phyloP scores from a whole-genome alignment of 2,888 invertebrate species.

The Eupithecia vulgata region DNA sequence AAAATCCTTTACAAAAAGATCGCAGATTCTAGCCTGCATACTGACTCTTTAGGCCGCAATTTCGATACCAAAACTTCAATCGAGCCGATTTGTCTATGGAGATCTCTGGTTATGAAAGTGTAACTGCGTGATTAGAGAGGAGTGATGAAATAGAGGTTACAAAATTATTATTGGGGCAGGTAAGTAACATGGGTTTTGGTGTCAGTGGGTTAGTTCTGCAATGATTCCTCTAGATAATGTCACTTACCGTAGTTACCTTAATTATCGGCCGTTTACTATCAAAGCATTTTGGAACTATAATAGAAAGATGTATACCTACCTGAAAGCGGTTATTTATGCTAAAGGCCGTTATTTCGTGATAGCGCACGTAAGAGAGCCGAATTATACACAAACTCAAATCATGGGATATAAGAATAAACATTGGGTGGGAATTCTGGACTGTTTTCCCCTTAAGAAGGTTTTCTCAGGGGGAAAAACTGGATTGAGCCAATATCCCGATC shows the following conservation, averaged over 20 bases:
- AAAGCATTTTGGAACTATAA: too few relatives aligned
- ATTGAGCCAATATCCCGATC: too few relatives aligned
- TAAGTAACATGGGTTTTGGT: conserved; percentile 4
- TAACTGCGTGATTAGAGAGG: neutral
- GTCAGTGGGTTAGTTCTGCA: conserved; percentile 8
- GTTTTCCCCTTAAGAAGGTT: too few relatives aligned
- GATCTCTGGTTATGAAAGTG: neutral
- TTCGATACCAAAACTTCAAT: neutral
- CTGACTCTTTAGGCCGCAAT: neutral
- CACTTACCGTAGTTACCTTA: neutral
- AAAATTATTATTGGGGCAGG: conserved; percentile 2
- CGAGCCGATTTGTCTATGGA: neutral
- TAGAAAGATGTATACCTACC: too few relatives aligned
- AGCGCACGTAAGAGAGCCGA: too few relatives aligned
- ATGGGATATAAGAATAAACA: too few relatives aligned
- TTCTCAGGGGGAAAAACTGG: too few relatives aligned
- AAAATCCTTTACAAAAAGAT: neutral
- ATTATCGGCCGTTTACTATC: neutral
- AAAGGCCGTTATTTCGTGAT: too few relatives aligned
- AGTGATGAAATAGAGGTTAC: neutral
- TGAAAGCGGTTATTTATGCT: too few relatives aligned
- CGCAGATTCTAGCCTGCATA: neutral
- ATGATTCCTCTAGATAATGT: neutral
- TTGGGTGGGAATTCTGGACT: too few relatives aligned
- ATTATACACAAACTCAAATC: too few relatives aligned